Base-by-base conservation (phyloP, 2,797 vertebrate species). In the Cygnus olor region DNA sequence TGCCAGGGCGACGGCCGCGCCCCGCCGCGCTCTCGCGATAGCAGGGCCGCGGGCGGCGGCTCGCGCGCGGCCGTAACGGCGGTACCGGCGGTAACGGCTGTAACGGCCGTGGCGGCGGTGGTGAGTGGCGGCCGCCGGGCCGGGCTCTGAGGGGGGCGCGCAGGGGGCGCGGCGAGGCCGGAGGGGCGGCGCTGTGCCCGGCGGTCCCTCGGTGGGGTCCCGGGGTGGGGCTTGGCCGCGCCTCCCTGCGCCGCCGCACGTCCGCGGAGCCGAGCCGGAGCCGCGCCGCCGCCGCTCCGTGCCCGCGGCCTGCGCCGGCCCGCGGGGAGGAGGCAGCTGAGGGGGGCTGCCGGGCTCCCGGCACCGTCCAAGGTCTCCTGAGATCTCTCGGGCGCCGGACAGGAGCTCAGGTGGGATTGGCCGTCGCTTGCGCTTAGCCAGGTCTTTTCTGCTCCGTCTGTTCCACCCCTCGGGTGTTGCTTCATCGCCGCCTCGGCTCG, bases 341-440 rank as follows among this genome's bases (percentile, higher is more conserved):
- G 42, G 27, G 22, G 42, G 51, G n/a, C 47, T 16, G 81, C 22
- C 16, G 54, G 9, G 57, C 18, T 11, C 8, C 7, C 15, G 66
- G 49, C 85, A 70, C 92, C 88, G 88, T 83, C 83, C 92, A 49
- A 85, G 86, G 88, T 91, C 38, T 89, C 38, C 32, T 25, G 47
- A 49, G 22, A 49, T 49, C 47, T 49, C 22, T 47, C 22, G 47
- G 47, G 14, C 47, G 47, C 22, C 47, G 47, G 47, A 49, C 22
- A 49, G 24, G 18, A 25, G 51, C 53, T 30, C 53, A 30, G 19
- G 14, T 44, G 42, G 63, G 20, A 32, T 30, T 25, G 24, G n/a
- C 42, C 19, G 11, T 6, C 12, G 11, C 14, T 32, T 11, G 25
- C 40, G 58, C 11, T 38, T 20, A 4, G 16, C 21, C 51, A 87